Evolutionary conservation across 2,888 invertebrate genomes (phyloP), one percentile per base, ranked within the genome.

Genomic region (Rosalia funebris): DNA sequence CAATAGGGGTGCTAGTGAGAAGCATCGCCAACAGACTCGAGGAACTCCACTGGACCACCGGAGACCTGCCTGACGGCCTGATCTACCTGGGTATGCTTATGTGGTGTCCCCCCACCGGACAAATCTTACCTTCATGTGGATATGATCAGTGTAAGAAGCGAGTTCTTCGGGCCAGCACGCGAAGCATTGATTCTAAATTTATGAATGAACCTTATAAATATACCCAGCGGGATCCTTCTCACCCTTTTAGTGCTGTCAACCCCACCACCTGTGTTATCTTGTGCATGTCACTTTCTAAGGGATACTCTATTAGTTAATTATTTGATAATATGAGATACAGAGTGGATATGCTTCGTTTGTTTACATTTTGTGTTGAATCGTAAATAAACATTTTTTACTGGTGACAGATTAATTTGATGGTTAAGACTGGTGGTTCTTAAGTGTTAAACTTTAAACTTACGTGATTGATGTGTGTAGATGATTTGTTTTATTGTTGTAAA

Each of bases 141-240:
- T 78, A 78, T 80, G 80, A 80, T 82, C 81, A 82, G 82, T 82
- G 78, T 75, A 81, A 81, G 81, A 78, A 80, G 73, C 79, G 81
- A 77, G 75, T 77, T 80, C 81, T 79, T 78, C 77, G 78, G 77
- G 77, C 75, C 73, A 81, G 76, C 80, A 81, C 81, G 79, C 79
- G 78, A 75, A 68, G 64, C 67, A 70, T 68, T 54, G 42, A 42
- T 39, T 57, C 64, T 63, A 59, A 44, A 63, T 65, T 65, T 65
- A 73, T 72, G 71, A 71, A 73, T 73, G 71, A 65, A 68, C 66
- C 68, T 60, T 42, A 54, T 48, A 48, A 44, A 44, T 42, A 34
- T 42, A 46, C 39, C 10, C 20, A 39, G 53, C n/a, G 39, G 15
- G 37, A 54, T 34, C 45, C 25, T 47, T 37, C 36, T 48, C 16